These are phyloP conservation scores for Chaetogeoica ovagalla DNA, from an alignment of 2,888 invertebrate species.

Conservation along the genomic window DNA sequence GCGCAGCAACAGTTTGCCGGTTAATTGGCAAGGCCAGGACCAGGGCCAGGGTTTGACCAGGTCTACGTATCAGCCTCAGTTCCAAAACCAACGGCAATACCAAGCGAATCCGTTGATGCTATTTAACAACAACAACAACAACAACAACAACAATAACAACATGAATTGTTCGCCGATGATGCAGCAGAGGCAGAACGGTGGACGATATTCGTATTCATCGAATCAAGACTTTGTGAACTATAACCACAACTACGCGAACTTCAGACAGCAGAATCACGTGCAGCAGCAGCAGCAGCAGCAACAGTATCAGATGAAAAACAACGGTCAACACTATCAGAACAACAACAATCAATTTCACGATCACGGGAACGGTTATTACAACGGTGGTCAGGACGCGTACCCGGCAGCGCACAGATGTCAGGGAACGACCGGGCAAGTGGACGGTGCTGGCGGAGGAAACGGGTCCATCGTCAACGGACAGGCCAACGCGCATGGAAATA, in stretches of 20 bases:
- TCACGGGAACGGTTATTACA: background rate
- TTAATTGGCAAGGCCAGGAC: slow-evolving; percentile 35
- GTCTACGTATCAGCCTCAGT: slow-evolving; percentile 15
- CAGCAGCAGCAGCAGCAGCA: slow-evolving; percentile 59
- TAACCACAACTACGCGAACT: slow-evolving; percentile 60
- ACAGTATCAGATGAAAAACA: slow-evolving; percentile 55
- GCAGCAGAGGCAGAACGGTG: slow-evolving; percentile 61
- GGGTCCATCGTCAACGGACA: background rate
- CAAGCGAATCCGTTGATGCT: slow-evolving; percentile 56
- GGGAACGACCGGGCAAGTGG: slow-evolving; percentile 59
- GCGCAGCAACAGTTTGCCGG: slow-evolving; percentile 47
- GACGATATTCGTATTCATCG: slow-evolving; percentile 57
- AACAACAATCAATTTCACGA: slow-evolving; percentile 59
- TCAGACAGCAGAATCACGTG: slow-evolving; percentile 58
- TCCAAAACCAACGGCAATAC: slow-evolving; percentile 53
- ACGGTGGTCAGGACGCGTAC: slow-evolving; percentile 17
- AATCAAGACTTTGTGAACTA: slow-evolving; percentile 58
- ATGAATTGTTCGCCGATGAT: slow-evolving; percentile 55
- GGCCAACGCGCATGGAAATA: slow-evolving; percentile 20
- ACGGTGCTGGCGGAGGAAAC: slow-evolving; percentile 54
- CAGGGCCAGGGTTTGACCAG: slow-evolving; percentile 19
- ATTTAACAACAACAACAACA: slow-evolving; percentile 60
- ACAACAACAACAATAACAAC: slow-evolving; percentile 57
- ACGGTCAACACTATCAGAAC: slow-evolving; percentile 61
- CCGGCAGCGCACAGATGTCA: slow-evolving; percentile 37